These are phyloP conservation scores for Synergus laeviventris DNA, from an alignment of 2,888 invertebrate species.

Conservation along the genomic window DNA sequence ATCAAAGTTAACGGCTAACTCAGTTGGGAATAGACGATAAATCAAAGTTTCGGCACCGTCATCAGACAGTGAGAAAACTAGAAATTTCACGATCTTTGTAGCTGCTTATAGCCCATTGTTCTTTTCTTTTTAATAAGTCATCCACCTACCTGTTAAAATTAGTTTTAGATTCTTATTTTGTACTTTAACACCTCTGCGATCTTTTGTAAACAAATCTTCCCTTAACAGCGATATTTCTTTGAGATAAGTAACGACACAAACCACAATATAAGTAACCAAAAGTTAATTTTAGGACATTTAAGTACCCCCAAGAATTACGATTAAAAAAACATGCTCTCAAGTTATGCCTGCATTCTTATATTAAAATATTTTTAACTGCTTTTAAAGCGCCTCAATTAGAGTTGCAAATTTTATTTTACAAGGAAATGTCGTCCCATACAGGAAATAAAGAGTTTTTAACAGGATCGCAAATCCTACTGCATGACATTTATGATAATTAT, in stretches of 20 bases:
- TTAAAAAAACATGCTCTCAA: neutral
- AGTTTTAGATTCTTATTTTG: neutral
- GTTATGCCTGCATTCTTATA: neutral
- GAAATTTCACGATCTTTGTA: slow-evolving; percentile 33
- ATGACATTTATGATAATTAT: slow-evolving; percentile 35
- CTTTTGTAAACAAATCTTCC: neutral
- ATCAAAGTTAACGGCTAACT: slow-evolving; percentile 18
- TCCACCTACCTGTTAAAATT: slow-evolving; percentile 11
- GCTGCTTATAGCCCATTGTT: slow-evolving; percentile 27
- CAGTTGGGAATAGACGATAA: slow-evolving; percentile 39
- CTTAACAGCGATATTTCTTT: too few species aligned
- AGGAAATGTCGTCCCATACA: neutral
- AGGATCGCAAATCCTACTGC: slow-evolving; percentile 23
- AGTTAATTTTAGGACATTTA: neutral
- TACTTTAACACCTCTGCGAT: slow-evolving; percentile 9
- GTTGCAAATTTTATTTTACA: neutral
- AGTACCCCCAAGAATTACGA: neutral
- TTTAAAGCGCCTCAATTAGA: neutral
- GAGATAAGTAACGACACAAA: neutral
- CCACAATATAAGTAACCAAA: neutral
- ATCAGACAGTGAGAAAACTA: slow-evolving; percentile 34
- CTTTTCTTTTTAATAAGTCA: slow-evolving; percentile 13
- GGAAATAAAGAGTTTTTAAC: slow-evolving; percentile 26
- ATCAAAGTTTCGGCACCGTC: slow-evolving; percentile 42
- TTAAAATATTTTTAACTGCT: neutral